Base-by-base conservation (phyloP, 2,797 vertebrate species). In the Austrolebias charrua region DNA sequence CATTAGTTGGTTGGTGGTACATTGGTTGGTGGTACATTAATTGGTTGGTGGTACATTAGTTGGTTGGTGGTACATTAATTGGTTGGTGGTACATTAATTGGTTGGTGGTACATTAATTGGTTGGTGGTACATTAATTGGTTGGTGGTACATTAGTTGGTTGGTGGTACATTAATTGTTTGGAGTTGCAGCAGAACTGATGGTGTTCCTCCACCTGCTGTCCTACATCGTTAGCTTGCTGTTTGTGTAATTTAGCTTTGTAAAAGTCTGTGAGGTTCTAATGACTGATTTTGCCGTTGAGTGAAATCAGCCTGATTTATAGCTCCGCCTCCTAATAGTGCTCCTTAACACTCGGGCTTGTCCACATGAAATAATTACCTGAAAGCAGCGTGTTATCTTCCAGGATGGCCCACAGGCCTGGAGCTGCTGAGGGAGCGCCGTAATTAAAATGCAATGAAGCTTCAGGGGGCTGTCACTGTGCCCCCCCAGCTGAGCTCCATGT, bases 311-410 rank as follows among this genome's bases (percentile, higher is more conserved):
- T 96, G 96, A 97, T 96, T 94, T 93, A 96, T 95, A 88, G 78
- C 75, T 83, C 66, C 80, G 79, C 88, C 75, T 56, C 82, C 91
- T 94, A 96, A 96, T 94, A 94, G 95, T 92, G 65, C 94, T 96
- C 94, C 94, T 95, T 95, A 96, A 96, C 95, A 94, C 93, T 93
- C 93, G 92, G 92, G 94, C 95, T 96, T 95, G 94, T 95, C 94
- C 92, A 95, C 95, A 96, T 97, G 95, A 95, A 96, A 94, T 95
- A 96, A 97, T 96, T 95, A 95, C 94, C 93, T 94, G 89, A 94
- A 95, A 94, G 94, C 91, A 91, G 95, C 93, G 92, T 93, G 94
- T 95, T 96, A 95, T 95, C 93, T 93, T 86, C 92, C 91, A 86
- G 86, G 73, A 91, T 84, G 82, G 79, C 60, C 20, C 40, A 29